These are phyloP conservation scores for Prietella phreatophila DNA, from an alignment of 2,113 vertebrate species.

Conservation along the genomic window DNA sequence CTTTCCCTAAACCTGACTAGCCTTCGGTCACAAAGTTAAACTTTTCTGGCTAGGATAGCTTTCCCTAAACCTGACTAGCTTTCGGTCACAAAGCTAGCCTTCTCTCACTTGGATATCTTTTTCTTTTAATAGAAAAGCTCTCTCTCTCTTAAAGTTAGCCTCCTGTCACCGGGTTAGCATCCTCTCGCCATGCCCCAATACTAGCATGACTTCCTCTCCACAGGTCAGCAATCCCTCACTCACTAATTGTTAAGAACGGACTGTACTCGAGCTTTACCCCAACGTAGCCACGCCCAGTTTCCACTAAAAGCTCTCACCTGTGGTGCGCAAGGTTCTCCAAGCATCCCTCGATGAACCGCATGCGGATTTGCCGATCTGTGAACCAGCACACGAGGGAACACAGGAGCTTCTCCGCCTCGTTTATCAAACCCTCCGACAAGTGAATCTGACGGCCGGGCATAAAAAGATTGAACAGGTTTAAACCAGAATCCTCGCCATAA, in stretches of 20 bases:
- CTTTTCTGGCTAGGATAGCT: no score
- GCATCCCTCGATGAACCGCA: slow-evolving; percentile 99
- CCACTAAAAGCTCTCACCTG: slow-evolving; percentile 73
- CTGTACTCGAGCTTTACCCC: background rate
- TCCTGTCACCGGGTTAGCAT: background rate
- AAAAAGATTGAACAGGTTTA: slow-evolving; percentile 57
- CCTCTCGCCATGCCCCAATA: background rate
- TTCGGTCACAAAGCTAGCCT: background rate
- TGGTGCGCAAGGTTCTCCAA: slow-evolving; percentile 97
- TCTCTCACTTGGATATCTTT: no score
- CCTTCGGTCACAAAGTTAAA: no score
- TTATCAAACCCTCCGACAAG: slow-evolving; percentile 96
- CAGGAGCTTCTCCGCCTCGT: slow-evolving; percentile 96
- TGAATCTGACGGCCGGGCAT: slow-evolving; percentile 79
- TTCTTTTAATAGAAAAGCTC: background rate
- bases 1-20: no score
- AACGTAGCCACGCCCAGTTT: background rate
- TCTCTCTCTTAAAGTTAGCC: no score
- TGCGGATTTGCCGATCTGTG: slow-evolving; percentile 97
- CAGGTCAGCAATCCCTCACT: background rate
- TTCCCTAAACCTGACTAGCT: background rate
- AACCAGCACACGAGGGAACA: slow-evolving; percentile 99
- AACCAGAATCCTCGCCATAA: background rate
- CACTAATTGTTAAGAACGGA: background rate
- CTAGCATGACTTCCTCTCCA: background rate